A percentile compares a stretch with the other conserved stretches of the same genome.
phyloP scores from a whole-genome alignment of 2,888 invertebrate genomes.

The Drosophila imparisetae region DNA sequence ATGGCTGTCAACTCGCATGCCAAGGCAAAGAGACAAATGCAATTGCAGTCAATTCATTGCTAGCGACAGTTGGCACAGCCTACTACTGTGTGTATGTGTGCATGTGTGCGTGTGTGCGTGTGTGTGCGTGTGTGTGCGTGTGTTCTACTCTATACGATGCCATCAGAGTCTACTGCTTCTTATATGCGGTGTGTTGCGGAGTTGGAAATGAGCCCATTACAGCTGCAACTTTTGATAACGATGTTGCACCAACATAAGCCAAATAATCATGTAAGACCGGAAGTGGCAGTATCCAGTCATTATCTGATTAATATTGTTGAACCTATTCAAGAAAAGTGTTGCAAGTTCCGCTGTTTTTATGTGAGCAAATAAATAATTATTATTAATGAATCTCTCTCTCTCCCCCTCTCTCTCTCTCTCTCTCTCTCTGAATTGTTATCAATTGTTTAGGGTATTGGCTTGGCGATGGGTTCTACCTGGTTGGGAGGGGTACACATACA shows the following conservation, averaged over 20 bases:
- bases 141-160: constrained; percentile 12
- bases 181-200: background rate
- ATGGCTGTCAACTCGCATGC: constrained; percentile 64
- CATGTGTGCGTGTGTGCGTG: constrained; percentile 1
- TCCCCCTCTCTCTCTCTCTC: too few relatives aligned
- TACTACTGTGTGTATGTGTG: constrained; percentile 4
- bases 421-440: background rate
- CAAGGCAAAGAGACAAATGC: constrained; percentile 56
- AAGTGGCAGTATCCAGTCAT: background rate
- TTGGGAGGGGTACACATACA: background rate
- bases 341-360: too few relatives aligned
- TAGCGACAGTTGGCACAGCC: constrained; percentile 37
- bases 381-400: too few relatives aligned
- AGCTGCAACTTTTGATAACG: background rate
- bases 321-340: background rate
- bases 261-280: background rate
- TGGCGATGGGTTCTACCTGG: constrained; percentile 19
- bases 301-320: background rate
- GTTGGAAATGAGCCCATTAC: background rate
- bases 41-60: constrained; percentile 41
- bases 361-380: too few relatives aligned
- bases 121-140: constrained; percentile 2
- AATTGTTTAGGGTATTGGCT: constrained; percentile 22
- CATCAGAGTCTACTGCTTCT: background rate
- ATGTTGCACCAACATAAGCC: background rate